Conservation (phyloP, 2,113 vertebrate species). For the Pterocles burchelli region DNA sequence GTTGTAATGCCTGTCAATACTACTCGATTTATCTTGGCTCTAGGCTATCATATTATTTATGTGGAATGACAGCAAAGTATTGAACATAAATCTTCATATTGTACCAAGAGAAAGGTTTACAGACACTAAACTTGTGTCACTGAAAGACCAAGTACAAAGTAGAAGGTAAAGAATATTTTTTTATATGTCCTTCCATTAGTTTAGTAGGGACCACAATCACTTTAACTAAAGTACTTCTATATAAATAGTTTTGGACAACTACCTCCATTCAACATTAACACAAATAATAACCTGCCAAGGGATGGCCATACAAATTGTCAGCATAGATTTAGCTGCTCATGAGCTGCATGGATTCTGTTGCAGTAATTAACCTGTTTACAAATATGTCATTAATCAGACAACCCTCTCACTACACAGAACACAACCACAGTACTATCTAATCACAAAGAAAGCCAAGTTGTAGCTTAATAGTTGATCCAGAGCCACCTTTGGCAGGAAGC, state of each 20-base stretch:
- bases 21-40: not conserved
- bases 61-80: not conserved
- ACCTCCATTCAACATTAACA: not conserved
- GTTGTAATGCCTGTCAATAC: not conserved
- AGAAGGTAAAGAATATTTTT: not conserved
- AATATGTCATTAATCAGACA: not conserved
- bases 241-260: not conserved
- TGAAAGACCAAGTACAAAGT: not conserved
- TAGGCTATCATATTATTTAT: not conserved
- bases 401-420: not conserved
- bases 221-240: not conserved
- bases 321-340: not conserved
- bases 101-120: not conserved
- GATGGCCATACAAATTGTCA: not conserved
- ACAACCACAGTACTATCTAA: not conserved
- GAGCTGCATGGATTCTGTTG: not conserved
- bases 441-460: not conserved
- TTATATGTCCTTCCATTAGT: not conserved
- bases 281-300: not conserved
- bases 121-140: not conserved
- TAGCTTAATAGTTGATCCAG: not conserved
- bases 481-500: not conserved
- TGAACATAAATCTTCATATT: not conserved
- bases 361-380: not conserved
- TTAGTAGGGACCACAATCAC: not conserved